Base-by-base conservation (phyloP, 2,797 vertebrate species). In the Serranus cabrilla region DNA sequence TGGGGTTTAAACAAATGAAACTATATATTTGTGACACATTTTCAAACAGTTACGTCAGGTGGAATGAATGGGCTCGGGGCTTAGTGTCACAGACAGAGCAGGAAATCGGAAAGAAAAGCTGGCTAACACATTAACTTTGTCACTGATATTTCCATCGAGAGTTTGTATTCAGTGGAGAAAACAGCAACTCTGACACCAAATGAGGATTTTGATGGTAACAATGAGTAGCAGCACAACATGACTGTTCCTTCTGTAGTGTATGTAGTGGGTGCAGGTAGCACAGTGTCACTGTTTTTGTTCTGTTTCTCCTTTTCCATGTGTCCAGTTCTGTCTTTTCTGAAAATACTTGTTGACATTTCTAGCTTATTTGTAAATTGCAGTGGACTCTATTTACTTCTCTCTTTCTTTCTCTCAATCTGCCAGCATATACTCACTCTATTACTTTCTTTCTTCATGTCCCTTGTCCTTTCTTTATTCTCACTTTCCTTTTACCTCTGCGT, bases 321-420 rank as follows among this genome's bases (percentile, higher is more conserved):
- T 13, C 1, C 1, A 11, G 18, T 31, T 45, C 25, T 17, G 12
- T 54, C 25, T 8, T 42, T 3, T 7, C 7, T 66, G 20, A 25
- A 39, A 25, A 50, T 1, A 23, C 12, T 21, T 49, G 13, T 4
- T 21, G 61, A 23, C 23, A 45, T 60, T 31, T 43, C 40, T 43
- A 9, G 10, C 20, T 37, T 20, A 56, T 31, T 39, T 18, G 12
- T 54, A 40, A 20, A 40, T 39, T 39, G 42, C 47, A 51, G 34
- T 13, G 34, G 42, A 66, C 37, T 31, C 20, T 49, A 18, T 71
- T 23, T 39, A 1, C 4, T 1, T 21, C 31, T 20, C 6, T 71
- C 57, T 46, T 34, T 45, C 17, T n/a, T 2, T 21, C 31, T 23
- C 89, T 89, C 89, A 88, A 89, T 87, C 89, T 74, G 17, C 17